Evolutionary conservation across 2,113 vertebrate genomes (phyloP), one percentile per base, ranked within the genome.

Genomic region (Bolborhynchus lineola): DNA sequence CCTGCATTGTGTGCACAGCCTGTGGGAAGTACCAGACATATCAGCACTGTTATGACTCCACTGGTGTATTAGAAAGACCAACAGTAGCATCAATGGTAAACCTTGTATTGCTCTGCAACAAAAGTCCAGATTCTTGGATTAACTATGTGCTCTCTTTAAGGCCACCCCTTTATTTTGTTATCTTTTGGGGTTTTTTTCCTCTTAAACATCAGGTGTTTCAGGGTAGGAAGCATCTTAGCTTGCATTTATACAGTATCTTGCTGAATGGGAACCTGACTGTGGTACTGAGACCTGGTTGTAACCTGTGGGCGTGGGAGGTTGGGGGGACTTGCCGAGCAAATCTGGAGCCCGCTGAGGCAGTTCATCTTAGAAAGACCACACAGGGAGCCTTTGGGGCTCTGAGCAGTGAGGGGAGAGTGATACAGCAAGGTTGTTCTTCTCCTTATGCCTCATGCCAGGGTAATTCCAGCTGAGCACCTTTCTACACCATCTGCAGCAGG

Each of bases 1-100:
- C 52, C 14, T 0, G 0, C 44, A 41, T 59, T 29, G 42, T 0
- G 0, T 1, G 2, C 17, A 33, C n/a, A 47, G 47, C 17, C 49
- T 33, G 16, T 70, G 33, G 82, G 68, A 83, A 80, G 75, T 25
- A 62, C 16, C 24, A 50, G 46, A 7, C 16, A 33, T 21, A 60
- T 35, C 88, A 95, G 75, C 15, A 75, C 60, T 71, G 42, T n/a
- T 63, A 57, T 62, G 57, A 46, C 33, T 93, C 55, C 18, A 8
- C 44, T 37, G 39, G 2, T 41, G 16, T 69, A 7, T 74, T 60
- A 68, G 71, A 86, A 88, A 53, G 47, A 74, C 26, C 46, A 62
- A 13, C 42, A 17, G n/a, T 44, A 85, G 41, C 78, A 82, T 8
- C 2, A 3, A 11, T 65, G 37, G 49, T 26, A 82, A 88, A n/a